Evolutionary conservation across 2,888 invertebrate genomes (phyloP).

Genomic region (Habrosyne pyritoides): DNA sequence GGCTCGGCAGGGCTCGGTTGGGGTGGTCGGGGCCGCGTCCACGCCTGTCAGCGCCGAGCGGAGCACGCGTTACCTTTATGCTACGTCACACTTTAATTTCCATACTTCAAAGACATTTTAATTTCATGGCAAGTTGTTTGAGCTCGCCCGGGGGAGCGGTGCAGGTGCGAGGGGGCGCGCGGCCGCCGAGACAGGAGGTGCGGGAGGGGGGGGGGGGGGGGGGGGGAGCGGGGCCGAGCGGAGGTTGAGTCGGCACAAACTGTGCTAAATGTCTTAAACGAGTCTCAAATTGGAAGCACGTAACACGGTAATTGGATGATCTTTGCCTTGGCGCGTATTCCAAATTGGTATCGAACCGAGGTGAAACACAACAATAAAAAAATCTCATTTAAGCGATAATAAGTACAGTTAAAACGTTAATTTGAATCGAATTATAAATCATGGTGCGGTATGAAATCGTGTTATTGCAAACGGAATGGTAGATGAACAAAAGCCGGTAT

Average conservation of each 20-base stretch:
- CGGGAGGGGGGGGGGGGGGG: conserved; percentile 9
- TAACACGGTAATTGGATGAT: conserved; percentile 22
- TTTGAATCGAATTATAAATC: not conserved
- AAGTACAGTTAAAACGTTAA: not conserved
- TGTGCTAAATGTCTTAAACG: conserved; percentile 24
- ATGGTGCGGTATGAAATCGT: not conserved
- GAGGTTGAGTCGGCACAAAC: conserved; percentile 2
- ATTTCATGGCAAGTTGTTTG: conserved; percentile 39
- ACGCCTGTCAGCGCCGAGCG: conserved; percentile 5
- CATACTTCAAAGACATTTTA: conserved; percentile 41
- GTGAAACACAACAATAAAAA: not conserved
- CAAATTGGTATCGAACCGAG: conserved; percentile 2
- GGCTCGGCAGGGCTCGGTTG: too few species aligned
- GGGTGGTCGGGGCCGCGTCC: not conserved
- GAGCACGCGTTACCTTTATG: conserved; percentile 17
- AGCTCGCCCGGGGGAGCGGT: conserved; percentile 18
- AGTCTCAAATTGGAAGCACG: conserved; percentile 20
- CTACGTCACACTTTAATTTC: conserved; percentile 38
- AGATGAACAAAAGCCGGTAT: conserved; percentile 6
- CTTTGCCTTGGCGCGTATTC: conserved; percentile 16
- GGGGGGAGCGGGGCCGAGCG: not conserved
- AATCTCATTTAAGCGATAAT: not conserved
- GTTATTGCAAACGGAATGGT: not conserved
- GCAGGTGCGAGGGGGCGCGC: conserved; percentile 13
- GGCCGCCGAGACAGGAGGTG: too few species aligned